Base-by-base conservation (phyloP, 2,797 vertebrate species). In the Catostomus latipinnis region DNA sequence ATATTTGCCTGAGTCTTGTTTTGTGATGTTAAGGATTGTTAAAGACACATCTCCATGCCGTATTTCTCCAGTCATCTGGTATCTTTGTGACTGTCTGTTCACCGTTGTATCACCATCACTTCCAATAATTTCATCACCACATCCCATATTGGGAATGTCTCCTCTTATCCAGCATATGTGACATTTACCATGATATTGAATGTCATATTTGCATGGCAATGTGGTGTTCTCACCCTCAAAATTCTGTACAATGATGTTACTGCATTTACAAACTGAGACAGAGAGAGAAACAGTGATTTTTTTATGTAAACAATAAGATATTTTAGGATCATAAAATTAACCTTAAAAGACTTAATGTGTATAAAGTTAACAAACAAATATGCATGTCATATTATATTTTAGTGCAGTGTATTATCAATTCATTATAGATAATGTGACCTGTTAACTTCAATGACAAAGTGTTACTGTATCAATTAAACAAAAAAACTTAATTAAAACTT, bases 161-260 rank as follows among this genome's bases (percentile, higher is more conserved):
- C 81, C 94, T 84, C 16, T 91, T 1, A 87, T 89, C 96, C 96
- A 98, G 85, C 96, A 98, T 22, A 88, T 76, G 0, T 77, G 0
- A 53, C 87, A 79, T 0, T 8, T 0, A 0, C 80, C 70, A 0
- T 65, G 0, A 0, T 0, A 0, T 0, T 0, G 1, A 1, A 82
- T 57, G 0, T 4, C 0, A 73, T 97, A 97, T 6, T 0, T 52
- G 86, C 96, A 97, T 6, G 89, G 81, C 78, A 98, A 87, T 0
- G 84, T 87, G 76, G 93, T 9, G 5, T 82, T 18, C 60, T 93
- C 82, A 48, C 95, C 95, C 0, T 54, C 68, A 5, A 43, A 74
- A 12, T 81, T 90, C 1, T 0, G n/a, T 1, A 90, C 87, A 0
- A 0, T 0, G 0, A 0, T 13, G 5, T 0, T 0, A 0, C 5